Percentiles rank a stretch among this genome's conserved stretches.
Evolutionary conservation across 1,140 invertebrate genomes (phyloP).

Genomic region (Caerostris darwini): DNA sequence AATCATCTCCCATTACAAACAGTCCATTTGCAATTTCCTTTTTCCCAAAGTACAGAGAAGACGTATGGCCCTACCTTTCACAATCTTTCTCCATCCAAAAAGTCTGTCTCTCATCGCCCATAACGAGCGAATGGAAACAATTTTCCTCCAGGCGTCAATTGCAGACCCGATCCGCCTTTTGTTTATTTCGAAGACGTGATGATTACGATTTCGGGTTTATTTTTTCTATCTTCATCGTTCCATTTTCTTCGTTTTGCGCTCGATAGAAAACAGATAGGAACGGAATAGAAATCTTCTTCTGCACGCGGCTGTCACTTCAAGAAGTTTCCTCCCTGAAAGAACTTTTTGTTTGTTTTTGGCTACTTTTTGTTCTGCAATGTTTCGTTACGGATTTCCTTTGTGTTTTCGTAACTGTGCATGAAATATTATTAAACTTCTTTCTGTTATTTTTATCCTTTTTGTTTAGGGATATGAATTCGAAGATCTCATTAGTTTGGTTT

Average conservation of each 20-base stretch:
- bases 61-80: background rate
- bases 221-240: slow-evolving; percentile 7
- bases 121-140: slow-evolving; percentile 15
- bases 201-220: slow-evolving; percentile 34
- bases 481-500: background rate
- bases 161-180: background rate
- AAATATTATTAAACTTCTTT: slow-evolving; percentile 1
- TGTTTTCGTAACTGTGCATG: background rate
- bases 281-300: no score
- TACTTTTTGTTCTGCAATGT: background rate
- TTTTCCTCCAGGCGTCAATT: slow-evolving; percentile 32
- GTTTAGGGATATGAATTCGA: background rate
- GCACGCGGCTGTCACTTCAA: background rate
- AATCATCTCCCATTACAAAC: background rate
- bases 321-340: background rate
- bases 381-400: background rate
- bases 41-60: background rate
- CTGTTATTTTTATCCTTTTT: background rate
- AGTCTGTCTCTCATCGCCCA: background rate
- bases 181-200: background rate
- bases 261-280: slow-evolving; percentile 13
- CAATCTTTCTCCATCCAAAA: background rate
- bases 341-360: background rate
- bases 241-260: no score
- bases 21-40: background rate